A percentile compares a stretch with the other conserved stretches of the same genome.
Evolutionary conservation across 2,888 invertebrate species (phyloP).

Genomic region (Acanthosepion pharaonis): DNA sequence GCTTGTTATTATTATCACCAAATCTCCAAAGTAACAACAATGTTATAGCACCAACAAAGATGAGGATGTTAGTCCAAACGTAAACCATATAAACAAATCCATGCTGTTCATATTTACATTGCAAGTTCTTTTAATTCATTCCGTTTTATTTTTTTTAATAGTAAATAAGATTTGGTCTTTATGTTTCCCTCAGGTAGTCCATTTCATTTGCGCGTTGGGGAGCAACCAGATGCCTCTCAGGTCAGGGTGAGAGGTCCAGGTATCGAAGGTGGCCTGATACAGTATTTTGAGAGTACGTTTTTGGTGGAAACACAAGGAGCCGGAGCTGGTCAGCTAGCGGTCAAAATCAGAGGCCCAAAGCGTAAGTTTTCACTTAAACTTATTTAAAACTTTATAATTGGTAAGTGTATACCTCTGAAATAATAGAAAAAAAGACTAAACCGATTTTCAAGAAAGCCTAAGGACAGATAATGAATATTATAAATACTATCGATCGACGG

Average conservation of each 20-base stretch:
- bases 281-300: conserved; percentile 96
- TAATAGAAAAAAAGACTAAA: no score
- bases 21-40: no score
- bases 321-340: conserved; percentile 97
- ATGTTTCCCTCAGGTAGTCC: conserved; percentile 88
- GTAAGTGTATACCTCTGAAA: no score
- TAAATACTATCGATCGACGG: no score
- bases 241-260: conserved; percentile 98
- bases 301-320: conserved; percentile 99
- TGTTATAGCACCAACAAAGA: no score
- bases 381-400: background rate
- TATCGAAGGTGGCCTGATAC: conserved; percentile 96
- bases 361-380: conserved; percentile 75
- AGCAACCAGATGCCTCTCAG: conserved; percentile 98
- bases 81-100: no score
- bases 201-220: conserved; percentile 90
- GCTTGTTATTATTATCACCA: no score
- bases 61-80: no score
- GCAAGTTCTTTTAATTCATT: background rate
- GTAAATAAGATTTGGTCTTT: no score
- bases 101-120: no score
- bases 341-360: conserved; percentile 96
- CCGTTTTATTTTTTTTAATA: background rate
- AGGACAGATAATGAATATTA: no score
- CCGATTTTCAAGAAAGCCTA: no score